Conservation (phyloP, 2,113 vertebrate genomes). For the Laticauda colubrina region DNA sequence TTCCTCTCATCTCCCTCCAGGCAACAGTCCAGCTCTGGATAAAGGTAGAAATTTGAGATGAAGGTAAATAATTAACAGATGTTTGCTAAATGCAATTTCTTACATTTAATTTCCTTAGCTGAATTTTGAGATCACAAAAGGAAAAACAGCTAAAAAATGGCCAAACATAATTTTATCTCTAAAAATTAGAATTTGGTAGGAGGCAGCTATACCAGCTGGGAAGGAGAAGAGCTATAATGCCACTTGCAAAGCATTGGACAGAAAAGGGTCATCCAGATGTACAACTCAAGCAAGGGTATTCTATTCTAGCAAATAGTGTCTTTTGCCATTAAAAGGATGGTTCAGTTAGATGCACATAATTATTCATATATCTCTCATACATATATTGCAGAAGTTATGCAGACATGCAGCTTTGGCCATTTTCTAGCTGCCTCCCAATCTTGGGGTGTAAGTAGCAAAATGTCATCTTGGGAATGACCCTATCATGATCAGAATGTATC, state of each 20-base stretch:
- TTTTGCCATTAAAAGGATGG: background rate
- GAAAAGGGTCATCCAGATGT: background rate
- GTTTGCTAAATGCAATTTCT: background rate
- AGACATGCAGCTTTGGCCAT: background rate
- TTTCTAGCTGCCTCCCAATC: background rate
- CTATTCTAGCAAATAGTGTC: background rate
- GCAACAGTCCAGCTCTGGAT: background rate
- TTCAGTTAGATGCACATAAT: background rate
- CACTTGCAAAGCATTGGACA: background rate
- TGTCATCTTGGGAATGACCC: background rate
- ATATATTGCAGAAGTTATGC: background rate
- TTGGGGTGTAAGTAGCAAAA: background rate
- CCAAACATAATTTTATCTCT: background rate
- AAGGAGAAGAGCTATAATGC: background rate
- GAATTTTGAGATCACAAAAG: background rate
- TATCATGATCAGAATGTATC: background rate
- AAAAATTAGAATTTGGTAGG: background rate
- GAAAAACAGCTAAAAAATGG: background rate
- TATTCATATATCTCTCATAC: background rate
- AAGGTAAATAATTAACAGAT: background rate
- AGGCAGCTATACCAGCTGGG: background rate
- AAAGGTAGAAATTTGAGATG: background rate
- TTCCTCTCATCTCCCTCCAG: background rate
- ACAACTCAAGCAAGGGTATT: background rate
- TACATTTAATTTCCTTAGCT: background rate